phyloP scores from a whole-genome alignment of 1,140 invertebrate species.

The Rhopalosiphum maidis region DNA sequence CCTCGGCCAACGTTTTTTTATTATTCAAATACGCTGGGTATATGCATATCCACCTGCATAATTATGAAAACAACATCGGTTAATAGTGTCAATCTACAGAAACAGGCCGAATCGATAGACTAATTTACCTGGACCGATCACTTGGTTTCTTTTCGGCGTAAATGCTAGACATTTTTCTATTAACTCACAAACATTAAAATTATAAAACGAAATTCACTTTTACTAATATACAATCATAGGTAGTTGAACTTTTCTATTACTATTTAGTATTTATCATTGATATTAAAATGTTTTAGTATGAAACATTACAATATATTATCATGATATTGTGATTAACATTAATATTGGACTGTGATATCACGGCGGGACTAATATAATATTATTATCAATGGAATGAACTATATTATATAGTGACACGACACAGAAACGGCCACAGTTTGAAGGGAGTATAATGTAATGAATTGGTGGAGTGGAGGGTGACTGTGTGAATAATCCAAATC shows the following conservation, averaged over 20 bases:
- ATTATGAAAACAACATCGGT: constrained; percentile 57
- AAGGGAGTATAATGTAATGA: too few species aligned
- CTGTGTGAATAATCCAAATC: too few species aligned
- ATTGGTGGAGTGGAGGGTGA: too few species aligned
- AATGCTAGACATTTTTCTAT: constrained; percentile 33
- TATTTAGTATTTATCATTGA: neutral
- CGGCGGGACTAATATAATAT: too few species aligned
- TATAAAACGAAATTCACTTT: neutral
- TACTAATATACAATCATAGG: neutral
- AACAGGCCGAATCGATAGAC: neutral
- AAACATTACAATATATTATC: too few species aligned
- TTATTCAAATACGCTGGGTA: constrained; percentile 97
- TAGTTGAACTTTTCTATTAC: neutral
- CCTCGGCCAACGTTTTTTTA: constrained; percentile 88
- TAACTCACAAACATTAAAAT: neutral
- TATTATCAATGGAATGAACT: too few species aligned
- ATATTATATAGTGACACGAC: too few species aligned
- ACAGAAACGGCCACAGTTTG: too few species aligned
- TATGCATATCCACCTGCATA: constrained; percentile 90
- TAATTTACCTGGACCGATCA: constrained; percentile 46
- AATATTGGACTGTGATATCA: too few species aligned
- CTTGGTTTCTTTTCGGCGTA: constrained; percentile 54
- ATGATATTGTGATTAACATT: too few species aligned
- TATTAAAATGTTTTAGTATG: too few species aligned
- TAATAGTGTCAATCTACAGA: neutral